Percentiles rank a stretch among this genome's conserved stretches.
Conservation (phyloP, 2,113 vertebrate species). For the Nibea albiflora region DNA sequence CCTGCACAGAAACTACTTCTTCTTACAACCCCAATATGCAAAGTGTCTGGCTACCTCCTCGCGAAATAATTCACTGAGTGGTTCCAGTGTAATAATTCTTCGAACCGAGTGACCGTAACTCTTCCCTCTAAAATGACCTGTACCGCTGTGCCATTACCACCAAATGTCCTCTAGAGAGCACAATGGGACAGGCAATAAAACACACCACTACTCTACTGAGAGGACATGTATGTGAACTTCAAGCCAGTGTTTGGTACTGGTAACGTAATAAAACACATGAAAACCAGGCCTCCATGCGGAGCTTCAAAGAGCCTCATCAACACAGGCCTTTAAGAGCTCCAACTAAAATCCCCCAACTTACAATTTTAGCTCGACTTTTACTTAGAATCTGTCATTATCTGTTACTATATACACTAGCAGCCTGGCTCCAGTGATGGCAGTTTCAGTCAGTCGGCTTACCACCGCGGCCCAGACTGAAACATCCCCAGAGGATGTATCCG, state of each 20-base stretch:
- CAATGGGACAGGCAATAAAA: not conserved
- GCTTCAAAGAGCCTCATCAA: not conserved
- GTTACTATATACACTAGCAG: not conserved
- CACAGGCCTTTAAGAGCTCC: not conserved
- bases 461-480: not conserved
- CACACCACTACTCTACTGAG: not conserved
- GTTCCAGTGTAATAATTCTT: not conserved
- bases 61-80: not conserved
- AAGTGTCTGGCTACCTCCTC: not conserved
- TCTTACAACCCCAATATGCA: not conserved
- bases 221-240: not conserved
- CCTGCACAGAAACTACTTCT: not conserved
- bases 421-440: not conserved
- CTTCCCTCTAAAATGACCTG: not conserved
- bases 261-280: not conserved
- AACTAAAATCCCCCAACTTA: not conserved
- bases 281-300: not conserved
- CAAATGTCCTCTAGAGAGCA: slow-evolving; percentile 15
- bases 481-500: not conserved
- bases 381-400: not conserved
- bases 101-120: not conserved
- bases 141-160: not conserved
- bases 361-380: not conserved
- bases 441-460: not conserved
- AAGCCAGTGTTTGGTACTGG: not conserved